These are phyloP conservation scores for Xiphorhynchus erythropygius DNA, from an alignment of 2,797 vertebrate genomes.

Conservation along the genomic window DNA sequence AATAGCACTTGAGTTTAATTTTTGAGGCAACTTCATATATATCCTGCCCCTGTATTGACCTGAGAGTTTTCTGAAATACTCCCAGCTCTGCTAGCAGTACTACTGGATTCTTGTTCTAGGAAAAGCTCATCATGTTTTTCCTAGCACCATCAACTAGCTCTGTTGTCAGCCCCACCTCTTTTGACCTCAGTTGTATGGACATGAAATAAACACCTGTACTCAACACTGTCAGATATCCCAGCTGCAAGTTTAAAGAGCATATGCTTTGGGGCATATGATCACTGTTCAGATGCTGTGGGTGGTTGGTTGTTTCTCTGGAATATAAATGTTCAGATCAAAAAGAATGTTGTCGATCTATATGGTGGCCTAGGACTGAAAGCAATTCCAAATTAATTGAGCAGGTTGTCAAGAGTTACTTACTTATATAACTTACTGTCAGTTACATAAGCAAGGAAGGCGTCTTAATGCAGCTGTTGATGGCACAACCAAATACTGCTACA, in stretches of 20 bases:
- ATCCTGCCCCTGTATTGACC: neutral
- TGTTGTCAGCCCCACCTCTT: neutral
- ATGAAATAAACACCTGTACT: neutral
- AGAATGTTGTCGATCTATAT: neutral
- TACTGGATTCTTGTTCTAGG: neutral
- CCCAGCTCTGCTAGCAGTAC: neutral
- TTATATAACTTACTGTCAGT: neutral
- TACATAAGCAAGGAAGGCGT: neutral
- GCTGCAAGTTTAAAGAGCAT: neutral
- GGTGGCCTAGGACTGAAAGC: neutral
- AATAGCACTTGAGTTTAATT: neutral
- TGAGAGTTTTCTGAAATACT: neutral
- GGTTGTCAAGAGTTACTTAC: neutral
- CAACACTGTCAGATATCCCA: neutral
- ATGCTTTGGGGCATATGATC: neutral
- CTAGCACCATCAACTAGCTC: neutral
- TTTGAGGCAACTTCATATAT: neutral
- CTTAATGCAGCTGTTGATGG: neutral
- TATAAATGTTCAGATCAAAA: neutral
- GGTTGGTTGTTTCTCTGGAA: neutral
- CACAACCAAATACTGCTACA: neutral
- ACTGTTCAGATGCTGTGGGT: neutral
- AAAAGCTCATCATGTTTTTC: neutral
- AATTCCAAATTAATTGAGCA: neutral
- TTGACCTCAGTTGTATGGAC: neutral